A percentile compares a stretch with the other conserved stretches of the same genome.
Conservation (phyloP, 2,888 invertebrate species). For the Drosophila helvetica region DNA sequence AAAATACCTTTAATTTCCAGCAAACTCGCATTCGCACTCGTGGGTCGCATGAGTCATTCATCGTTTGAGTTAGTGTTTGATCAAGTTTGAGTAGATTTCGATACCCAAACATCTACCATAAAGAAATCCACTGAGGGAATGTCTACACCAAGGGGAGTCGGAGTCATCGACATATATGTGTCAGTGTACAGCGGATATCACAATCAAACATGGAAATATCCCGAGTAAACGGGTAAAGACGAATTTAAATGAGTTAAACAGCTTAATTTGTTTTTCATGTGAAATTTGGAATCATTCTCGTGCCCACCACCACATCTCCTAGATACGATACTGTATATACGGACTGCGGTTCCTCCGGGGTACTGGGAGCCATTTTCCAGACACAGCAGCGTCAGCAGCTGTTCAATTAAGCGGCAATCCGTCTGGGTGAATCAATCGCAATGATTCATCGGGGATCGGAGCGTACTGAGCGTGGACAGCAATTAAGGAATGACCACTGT, state of each 20-base stretch:
- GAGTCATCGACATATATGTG: not conserved
- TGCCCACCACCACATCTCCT: not conserved
- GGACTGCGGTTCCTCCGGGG: slow-evolving; percentile 7
- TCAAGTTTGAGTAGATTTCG: not conserved
- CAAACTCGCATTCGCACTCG: slow-evolving; percentile 5
- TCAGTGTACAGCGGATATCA: not conserved
- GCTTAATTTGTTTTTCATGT: not conserved
- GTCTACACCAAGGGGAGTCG: not conserved
- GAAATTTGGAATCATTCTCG: not conserved
- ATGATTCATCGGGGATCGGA: slow-evolving; percentile 44
- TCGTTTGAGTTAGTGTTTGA: slow-evolving; percentile 26
- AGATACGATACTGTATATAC: not conserved
- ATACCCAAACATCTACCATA: not conserved
- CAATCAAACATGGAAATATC: not conserved
- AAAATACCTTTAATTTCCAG: slow-evolving; percentile 33
- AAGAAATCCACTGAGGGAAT: not conserved
- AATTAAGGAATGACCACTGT: slow-evolving; percentile 39
- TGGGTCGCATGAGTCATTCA: slow-evolving; percentile 20
- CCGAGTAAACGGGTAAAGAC: not conserved
- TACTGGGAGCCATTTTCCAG: not conserved
- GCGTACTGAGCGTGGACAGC: not conserved
- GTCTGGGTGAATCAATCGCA: slow-evolving; percentile 49
- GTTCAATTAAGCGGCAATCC: slow-evolving; percentile 53
- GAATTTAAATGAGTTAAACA: not conserved
- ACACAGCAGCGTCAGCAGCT: slow-evolving; percentile 34